Evolutionary conservation across 2,888 invertebrate species (phyloP).

Genomic region (Muschampia staudingeri): DNA sequence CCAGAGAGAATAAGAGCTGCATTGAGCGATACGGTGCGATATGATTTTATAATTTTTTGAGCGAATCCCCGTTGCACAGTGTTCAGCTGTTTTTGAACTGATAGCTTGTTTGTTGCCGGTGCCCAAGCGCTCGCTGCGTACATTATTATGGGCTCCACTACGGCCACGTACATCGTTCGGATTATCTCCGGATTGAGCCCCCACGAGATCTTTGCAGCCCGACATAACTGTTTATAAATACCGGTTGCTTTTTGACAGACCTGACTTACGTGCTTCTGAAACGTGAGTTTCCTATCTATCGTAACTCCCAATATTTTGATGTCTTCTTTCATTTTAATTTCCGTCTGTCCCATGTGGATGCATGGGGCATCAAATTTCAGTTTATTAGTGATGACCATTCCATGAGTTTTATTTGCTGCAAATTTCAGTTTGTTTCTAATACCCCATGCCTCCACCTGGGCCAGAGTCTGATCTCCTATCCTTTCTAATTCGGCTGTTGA

Average conservation of each 20-base stretch:
- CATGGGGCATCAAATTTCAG: neutral
- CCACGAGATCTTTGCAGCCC: neutral
- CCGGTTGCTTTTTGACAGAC: neutral
- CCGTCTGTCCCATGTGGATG: neutral
- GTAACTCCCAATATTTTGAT: conserved; percentile 23
- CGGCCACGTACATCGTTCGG: conserved; percentile 4
- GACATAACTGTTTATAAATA: neutral
- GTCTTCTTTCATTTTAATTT: neutral
- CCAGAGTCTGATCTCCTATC: neutral
- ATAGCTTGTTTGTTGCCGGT: neutral
- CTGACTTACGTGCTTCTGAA: neutral
- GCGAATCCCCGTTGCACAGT: neutral
- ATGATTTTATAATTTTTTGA: neutral
- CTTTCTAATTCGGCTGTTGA: neutral
- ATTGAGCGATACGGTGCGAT: neutral
- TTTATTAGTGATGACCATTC: conserved; percentile 3
- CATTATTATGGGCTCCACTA: conserved; percentile 1
- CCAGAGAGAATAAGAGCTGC: neutral
- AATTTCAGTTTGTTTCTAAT: conserved; percentile 4
- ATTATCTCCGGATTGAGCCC: conserved; percentile 1
- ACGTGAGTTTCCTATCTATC: conserved; percentile 15
- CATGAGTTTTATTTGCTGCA: conserved; percentile 1
- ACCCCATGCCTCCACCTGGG: conserved; percentile 7
- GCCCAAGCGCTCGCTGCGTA: conserved; percentile 25
- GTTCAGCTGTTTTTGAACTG: neutral